Base-by-base conservation (phyloP, 2,888 invertebrate species). In the Diadegma fenestrale region DNA sequence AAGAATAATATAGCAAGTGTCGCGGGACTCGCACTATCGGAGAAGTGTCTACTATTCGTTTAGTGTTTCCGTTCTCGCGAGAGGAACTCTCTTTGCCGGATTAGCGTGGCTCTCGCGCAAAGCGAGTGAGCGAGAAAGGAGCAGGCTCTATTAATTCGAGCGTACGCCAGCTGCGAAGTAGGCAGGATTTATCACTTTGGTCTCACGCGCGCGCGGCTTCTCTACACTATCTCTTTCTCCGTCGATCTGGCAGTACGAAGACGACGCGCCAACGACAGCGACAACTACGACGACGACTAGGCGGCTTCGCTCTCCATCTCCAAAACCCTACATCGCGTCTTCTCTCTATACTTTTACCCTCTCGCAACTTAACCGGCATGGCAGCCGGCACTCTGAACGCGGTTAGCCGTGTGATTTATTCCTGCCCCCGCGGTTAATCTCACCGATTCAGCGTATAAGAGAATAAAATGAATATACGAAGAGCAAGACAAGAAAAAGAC, bases 331-430 rank as follows among this genome's bases (percentile, higher is more conserved):
- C 64, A 69, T 86, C 86, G 73, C 85, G 73, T 76, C n/a, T n/a
- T 85, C 78, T 64, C 81, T 58, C 66, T 54, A 71, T 80, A 66
- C 61, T 72, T 80, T 80, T 58, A 73, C 64, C 80, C 78, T 63
- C 71, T 33, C 73, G 68, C 45, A 77, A 77, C 80, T 83, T 80
- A 80, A 80, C 80, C 80, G 80, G 80, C 79, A 79, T 80, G 82
- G 64, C 80, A 76, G 84, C 54, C 83, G 79, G 77, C 86, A 86
- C 86, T 86, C 86, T 63, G 86, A 83, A 86, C 80, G 86, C 83
- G 86, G 86, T 86, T 86, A 86, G 83, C 86, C 86, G 83, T 86
- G 86, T 86, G 86, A 86, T 86, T 86, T 86, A 86, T 86, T 86
- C 80, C 86, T 83, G 86, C 86, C 86, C 86, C 83, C 86, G 86